Percentiles rank a stretch among this genome's conserved stretches.
phyloP scores from a whole-genome alignment of 2,888 invertebrate genomes.

The Temnothorax rugatulus region DNA sequence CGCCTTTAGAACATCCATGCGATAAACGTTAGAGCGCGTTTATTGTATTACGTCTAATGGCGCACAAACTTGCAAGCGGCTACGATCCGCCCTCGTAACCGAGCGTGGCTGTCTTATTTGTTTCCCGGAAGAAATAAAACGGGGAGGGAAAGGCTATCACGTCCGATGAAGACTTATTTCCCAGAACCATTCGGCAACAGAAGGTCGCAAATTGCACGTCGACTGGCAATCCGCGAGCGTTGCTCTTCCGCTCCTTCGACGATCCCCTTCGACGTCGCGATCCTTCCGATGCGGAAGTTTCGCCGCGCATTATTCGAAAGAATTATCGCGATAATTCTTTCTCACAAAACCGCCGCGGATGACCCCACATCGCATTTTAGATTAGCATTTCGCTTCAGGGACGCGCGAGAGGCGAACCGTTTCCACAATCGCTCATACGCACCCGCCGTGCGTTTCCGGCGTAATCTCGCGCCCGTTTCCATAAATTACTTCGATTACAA shows the following conservation, averaged over 20 bases:
- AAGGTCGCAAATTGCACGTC: conserved; percentile 32
- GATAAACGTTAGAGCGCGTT: not conserved
- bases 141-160: conserved; percentile 5
- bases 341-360: conserved; percentile 38
- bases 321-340: conserved; percentile 53
- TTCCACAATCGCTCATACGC: conserved; percentile 36
- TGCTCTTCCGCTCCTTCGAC: conserved; percentile 41
- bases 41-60: not conserved
- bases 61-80: not conserved
- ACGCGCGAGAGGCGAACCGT: conserved; percentile 26
- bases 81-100: not conserved
- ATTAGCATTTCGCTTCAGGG: conserved; percentile 51
- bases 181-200: conserved; percentile 14
- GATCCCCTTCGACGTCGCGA: conserved; percentile 20
- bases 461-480: conserved; percentile 58
- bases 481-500: conserved; percentile 73
- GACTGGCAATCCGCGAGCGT: conserved; percentile 15
- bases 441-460: conserved; percentile 47
- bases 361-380: conserved; percentile 34
- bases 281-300: conserved; percentile 40
- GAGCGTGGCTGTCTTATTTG: not conserved
- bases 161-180: conserved; percentile 4
- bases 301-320: conserved; percentile 29
- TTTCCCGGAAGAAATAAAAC: conserved; percentile 19
- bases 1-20: not conserved